Base-by-base conservation (phyloP, 2,888 invertebrate species). In the Monopis laevigella region DNA sequence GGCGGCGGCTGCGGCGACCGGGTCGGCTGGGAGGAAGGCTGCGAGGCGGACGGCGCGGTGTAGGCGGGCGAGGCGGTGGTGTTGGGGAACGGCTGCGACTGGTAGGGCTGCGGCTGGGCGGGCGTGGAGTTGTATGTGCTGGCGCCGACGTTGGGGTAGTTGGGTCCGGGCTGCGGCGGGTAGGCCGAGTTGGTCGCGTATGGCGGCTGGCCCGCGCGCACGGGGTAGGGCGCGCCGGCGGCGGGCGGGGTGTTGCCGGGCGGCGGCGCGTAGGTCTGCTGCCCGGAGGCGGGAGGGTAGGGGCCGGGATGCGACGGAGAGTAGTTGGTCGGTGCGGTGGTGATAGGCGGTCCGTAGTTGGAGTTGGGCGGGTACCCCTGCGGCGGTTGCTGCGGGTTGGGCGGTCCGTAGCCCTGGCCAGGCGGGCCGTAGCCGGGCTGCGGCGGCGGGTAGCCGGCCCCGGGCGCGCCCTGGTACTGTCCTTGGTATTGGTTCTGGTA, bases 401-500 rank as follows among this genome's bases (percentile, higher is more conserved):
- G 86, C 12, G 84, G 84, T 2, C 85, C 85, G 58, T 86, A 85
- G 19, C 86, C 83, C 45, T 82, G 81, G 43, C 80, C 82, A 39
- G 87, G 87, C 41, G 87, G 87, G 10, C 87, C 87, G 66, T 88
- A 88, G 19, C 84, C 83, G 42, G 83, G 84, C 57, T 88, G 88
- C 40, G 88, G 88, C 32, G 88, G 88, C 60, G 87, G 88, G 7
- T 72, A 82, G 30, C 82, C 81, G 47, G 81, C 82, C 45, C 80
- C 77, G 50, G 80, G 82, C 55, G 82, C 80, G 53, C 85, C 85
- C 49, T 84, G 84, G 1, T 73, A 74, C 54, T 86, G 86, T 53
- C 86, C 86, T 54, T 87, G 87, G 51, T 84, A 86, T 61, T 88
- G 89, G n/a, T n/a, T n/a, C 44, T 86, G 86, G 55, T 86, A 86